A percentile compares a stretch with the other conserved stretches of the same genome.
Conservation (phyloP, 2,888 invertebrate genomes). For the Melanostoma mellinum region DNA sequence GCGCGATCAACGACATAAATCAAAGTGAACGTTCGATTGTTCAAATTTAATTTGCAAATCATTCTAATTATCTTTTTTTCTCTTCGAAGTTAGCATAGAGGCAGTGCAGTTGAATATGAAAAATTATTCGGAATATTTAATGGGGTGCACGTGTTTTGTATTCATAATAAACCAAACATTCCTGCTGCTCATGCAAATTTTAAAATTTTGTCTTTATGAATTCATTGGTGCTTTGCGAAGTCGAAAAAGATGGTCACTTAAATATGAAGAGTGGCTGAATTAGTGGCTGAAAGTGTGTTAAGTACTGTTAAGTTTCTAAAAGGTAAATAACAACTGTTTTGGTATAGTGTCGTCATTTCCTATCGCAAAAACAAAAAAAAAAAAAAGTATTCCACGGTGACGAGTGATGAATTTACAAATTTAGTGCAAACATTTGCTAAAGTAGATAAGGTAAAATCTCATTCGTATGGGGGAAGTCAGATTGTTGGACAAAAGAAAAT, state of each 20-base stretch:
- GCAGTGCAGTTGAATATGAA: slow-evolving; percentile 35
- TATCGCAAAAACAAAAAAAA: slow-evolving; percentile 1
- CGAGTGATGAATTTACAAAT: slow-evolving; percentile 14
- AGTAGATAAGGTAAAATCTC: not conserved
- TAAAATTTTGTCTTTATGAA: not conserved
- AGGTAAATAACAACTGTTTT: slow-evolving; percentile 5
- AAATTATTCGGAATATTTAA: not conserved
- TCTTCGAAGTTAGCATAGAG: not conserved
- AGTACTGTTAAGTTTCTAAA: not conserved
- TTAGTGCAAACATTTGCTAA: slow-evolving; percentile 38
- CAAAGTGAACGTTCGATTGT: slow-evolving; percentile 23
- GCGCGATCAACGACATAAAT: not conserved
- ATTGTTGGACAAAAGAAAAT: no score
- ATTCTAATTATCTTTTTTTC: slow-evolving; percentile 1
- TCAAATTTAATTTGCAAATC: slow-evolving; percentile 24
- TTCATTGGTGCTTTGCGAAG: slow-evolving; percentile 1
- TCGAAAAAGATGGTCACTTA: not conserved
- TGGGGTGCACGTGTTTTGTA: no score
- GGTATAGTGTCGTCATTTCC: slow-evolving; percentile 43
- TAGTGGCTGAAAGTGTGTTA: slow-evolving; percentile 2
- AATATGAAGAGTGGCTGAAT: slow-evolving; percentile 3
- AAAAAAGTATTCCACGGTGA: slow-evolving; percentile 4
- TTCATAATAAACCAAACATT: slow-evolving; percentile 19
- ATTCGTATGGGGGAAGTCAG: not conserved
- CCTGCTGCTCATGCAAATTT: slow-evolving; percentile 42